Percentiles rank a stretch among this genome's conserved stretches.
These are phyloP conservation scores for Zeus faber DNA, from an alignment of 2,113 vertebrate genomes.

Conservation along the genomic window DNA sequence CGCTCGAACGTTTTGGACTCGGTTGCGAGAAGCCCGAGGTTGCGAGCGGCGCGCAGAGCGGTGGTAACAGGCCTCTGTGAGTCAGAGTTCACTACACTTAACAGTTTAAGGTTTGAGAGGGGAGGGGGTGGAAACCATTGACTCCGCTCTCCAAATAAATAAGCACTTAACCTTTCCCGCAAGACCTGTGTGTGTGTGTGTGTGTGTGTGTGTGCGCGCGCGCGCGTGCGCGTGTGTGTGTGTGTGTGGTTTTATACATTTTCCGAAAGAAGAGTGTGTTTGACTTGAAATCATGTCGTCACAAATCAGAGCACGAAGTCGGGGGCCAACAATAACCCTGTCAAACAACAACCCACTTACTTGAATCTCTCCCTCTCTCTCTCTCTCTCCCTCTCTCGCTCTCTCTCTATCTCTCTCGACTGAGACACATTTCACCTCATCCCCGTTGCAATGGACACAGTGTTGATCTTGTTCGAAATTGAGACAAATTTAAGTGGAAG, in stretches of 20 bases:
- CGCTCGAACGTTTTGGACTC: too few species aligned
- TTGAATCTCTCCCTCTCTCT: too few species aligned
- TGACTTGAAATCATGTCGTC: conserved; percentile 47
- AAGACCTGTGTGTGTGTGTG: conserved; percentile 29
- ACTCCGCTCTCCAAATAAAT: conserved; percentile 70
- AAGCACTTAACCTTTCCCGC: conserved; percentile 72
- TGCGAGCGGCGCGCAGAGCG: conserved; percentile 29
- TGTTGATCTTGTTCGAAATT: too few species aligned
- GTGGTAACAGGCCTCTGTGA: conserved; percentile 47
- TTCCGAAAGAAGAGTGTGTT: conserved; percentile 35
- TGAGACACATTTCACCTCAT: too few species aligned
- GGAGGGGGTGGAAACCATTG: conserved; percentile 65
- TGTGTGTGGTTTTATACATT: too few species aligned
- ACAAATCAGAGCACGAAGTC: conserved; percentile 61
- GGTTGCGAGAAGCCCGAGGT: too few species aligned
- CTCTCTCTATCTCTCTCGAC: too few species aligned
- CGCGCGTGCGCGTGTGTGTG: conserved; percentile 6
- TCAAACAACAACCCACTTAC: conserved; percentile 47
- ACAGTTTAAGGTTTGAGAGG: conserved; percentile 63
- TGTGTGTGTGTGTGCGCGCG: conserved; percentile 17
- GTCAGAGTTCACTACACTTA: conserved; percentile 70
- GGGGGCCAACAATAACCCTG: conserved; percentile 59
- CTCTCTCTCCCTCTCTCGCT: too few species aligned
- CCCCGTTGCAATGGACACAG: too few species aligned
- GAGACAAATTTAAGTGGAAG: too few species aligned